Evolutionary conservation across 1,140 invertebrate species (phyloP).

Genomic region (Drosophila lacteicornis): DNA sequence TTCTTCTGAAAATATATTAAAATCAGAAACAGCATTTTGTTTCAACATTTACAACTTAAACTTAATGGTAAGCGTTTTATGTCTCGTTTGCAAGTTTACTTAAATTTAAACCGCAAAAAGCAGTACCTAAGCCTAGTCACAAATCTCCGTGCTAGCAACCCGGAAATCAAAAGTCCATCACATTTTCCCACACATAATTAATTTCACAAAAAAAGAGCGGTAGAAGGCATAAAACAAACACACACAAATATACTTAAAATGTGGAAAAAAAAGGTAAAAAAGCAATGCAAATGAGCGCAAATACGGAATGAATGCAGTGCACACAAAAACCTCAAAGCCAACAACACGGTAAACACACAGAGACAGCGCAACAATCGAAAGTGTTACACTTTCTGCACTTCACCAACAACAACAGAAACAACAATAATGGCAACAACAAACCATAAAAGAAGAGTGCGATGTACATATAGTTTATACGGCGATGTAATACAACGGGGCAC

Average conservation of each 20-base stretch:
- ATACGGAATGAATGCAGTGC: constrained; percentile 80
- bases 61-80: not conserved
- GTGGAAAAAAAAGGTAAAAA: constrained; percentile 35
- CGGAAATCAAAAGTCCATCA: constrained; percentile 71
- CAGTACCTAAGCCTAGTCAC: constrained; percentile 1
- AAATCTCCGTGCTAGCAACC: constrained; percentile 50
- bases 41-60: not conserved
- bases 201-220: constrained; percentile 51
- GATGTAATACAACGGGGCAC: constrained; percentile 67
- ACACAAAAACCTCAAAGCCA: constrained; percentile 55
- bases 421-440: constrained; percentile 62
- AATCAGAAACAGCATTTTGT: not conserved
- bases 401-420: constrained; percentile 63
- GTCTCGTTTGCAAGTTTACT: not conserved
- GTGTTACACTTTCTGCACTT: constrained; percentile 83
- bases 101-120: not conserved
- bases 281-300: constrained; percentile 80
- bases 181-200: constrained; percentile 83
- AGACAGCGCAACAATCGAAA: constrained; percentile 78
- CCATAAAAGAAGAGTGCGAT: constrained; percentile 76
- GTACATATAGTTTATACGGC: constrained; percentile 44
- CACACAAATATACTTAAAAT: constrained; percentile 26
- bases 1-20: not conserved
- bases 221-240: constrained; percentile 44
- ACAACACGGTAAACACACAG: constrained; percentile 40